A percentile compares a stretch with the other conserved stretches of the same genome.
phyloP scores from a whole-genome alignment of 1,140 invertebrate genomes.

The Meloidogyne floridensis region DNA sequence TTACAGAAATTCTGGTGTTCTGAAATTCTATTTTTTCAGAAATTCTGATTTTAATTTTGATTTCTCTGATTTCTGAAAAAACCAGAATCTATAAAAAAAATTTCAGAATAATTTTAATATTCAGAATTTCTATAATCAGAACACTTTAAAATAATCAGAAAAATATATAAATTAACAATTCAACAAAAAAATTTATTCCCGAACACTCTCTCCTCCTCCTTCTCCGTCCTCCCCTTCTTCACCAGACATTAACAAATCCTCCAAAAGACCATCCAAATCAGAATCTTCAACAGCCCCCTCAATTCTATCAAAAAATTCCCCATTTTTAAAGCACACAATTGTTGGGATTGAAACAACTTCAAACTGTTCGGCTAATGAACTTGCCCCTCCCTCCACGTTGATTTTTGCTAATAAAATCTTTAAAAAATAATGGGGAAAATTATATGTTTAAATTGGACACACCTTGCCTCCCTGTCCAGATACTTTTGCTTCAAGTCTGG shows the following conservation, averaged over 20 bases:
- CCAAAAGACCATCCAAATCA: constrained; percentile 1
- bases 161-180: no score
- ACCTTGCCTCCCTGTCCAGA: constrained; percentile 31
- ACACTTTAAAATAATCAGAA: no score
- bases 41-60: no score
- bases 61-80: no score
- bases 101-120: no score
- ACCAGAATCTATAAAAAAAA: no score
- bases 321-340: constrained; percentile 41
- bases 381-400: constrained; percentile 25
- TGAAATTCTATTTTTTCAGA: no score
- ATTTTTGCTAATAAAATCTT: constrained; percentile 38
- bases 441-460: background rate
- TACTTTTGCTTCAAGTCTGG: constrained; percentile 39
- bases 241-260: constrained; percentile 1
- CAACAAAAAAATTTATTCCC: no score
- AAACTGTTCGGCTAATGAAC: constrained; percentile 42
- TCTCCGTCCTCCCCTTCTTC: background rate
- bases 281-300: constrained; percentile 45
- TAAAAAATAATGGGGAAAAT: constrained; percentile 4
- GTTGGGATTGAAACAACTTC: constrained; percentile 45
- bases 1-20: no score
- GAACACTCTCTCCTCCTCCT: background rate
- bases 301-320: constrained; percentile 40
- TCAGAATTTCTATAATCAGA: no score